Percentiles rank a stretch among this genome's conserved stretches.
These are phyloP conservation scores for Limanda limanda DNA, from an alignment of 2,113 vertebrate genomes.

Conservation along the genomic window DNA sequence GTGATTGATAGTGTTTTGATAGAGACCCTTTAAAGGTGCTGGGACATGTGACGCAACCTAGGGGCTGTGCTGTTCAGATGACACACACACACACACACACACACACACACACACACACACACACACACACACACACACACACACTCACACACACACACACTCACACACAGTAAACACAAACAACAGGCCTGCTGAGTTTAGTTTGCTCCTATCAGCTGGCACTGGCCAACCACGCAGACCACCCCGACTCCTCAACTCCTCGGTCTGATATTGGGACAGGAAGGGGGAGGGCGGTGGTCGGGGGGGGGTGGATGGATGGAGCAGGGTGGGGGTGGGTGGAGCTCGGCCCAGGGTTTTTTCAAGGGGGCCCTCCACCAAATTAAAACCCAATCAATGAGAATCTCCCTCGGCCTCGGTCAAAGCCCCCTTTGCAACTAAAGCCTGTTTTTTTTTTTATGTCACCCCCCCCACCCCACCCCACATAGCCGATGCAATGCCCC, in stretches of 20 bases:
- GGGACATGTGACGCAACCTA: conserved; percentile 67
- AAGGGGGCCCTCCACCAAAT: conserved; percentile 63
- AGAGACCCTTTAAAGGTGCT: conserved; percentile 60
- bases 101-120: conserved; percentile 52
- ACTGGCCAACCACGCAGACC: conserved; percentile 69
- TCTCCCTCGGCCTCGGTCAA: conserved; percentile 47
- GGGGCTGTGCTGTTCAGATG: conserved; percentile 46
- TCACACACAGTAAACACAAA: conserved; percentile 77
- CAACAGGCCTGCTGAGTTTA: conserved; percentile 78
- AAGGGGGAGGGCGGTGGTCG: conserved; percentile 12
- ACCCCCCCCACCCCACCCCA: neutral
- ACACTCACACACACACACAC: conserved; percentile 50
- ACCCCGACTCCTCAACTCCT: conserved; percentile 63
- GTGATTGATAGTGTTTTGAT: conserved; percentile 76
- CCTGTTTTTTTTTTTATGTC: conserved; percentile 18
- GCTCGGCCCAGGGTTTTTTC: conserved; percentile 26
- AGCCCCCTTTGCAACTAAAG: conserved; percentile 58
- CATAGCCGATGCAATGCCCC: conserved; percentile 6
- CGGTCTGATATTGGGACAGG: conserved; percentile 46
- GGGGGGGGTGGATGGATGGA: too few species aligned
- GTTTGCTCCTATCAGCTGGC: conserved; percentile 79
- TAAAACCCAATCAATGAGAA: conserved; percentile 76
- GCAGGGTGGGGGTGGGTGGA: conserved; percentile 44
- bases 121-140: conserved; percentile 52
- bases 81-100: conserved; percentile 46